Conservation (phyloP, 2,113 vertebrate genomes). For the Psephotus haematonotus region DNA sequence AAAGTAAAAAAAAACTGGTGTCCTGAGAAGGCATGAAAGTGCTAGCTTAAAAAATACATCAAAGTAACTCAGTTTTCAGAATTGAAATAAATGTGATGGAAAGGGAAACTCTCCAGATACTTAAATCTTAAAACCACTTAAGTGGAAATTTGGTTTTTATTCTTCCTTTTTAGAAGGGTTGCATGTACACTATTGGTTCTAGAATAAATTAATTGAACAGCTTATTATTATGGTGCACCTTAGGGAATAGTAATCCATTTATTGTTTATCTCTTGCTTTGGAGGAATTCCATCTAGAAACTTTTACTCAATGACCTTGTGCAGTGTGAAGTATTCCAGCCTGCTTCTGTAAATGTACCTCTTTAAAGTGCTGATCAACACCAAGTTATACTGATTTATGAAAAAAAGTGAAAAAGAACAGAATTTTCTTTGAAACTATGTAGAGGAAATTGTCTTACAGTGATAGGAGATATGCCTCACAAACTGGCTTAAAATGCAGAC, state of each 20-base stretch:
- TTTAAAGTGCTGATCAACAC: neutral
- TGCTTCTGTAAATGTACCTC: neutral
- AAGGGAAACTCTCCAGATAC: neutral
- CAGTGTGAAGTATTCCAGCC: neutral
- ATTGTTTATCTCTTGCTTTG: neutral
- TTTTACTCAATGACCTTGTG: neutral
- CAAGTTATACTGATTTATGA: neutral
- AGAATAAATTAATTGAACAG: neutral
- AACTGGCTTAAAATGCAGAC: neutral
- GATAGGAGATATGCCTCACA: neutral
- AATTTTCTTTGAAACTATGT: neutral
- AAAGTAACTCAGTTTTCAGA: slow-evolving; percentile 12
- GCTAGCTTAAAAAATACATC: neutral
- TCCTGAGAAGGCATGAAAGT: slow-evolving; percentile 17
- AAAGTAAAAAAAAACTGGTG: slow-evolving; percentile 16
- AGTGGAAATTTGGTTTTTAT: neutral
- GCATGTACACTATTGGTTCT: neutral
- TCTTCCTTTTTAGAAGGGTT: neutral
- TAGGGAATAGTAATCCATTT: neutral
- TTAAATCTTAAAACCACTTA: neutral
- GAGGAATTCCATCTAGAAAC: neutral
- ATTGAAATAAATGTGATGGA: slow-evolving; percentile 30
- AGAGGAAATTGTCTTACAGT: neutral
- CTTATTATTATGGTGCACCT: neutral
- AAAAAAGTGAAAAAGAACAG: neutral